Evolutionary conservation across 2,888 invertebrate species (phyloP).

Genomic region (Ecliptopera silaceata): DNA sequence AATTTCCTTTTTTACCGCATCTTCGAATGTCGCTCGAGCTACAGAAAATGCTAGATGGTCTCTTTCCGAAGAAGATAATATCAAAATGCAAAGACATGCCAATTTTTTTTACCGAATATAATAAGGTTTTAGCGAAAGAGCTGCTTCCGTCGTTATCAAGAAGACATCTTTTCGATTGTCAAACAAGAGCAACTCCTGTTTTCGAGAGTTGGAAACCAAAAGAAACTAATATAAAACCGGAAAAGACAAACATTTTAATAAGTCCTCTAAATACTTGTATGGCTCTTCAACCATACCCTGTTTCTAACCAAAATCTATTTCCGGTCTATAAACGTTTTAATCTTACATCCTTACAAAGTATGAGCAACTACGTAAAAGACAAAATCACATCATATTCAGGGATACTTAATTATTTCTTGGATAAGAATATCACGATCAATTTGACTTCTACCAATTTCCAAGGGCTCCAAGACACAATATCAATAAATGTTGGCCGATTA

Average conservation of each 20-base stretch:
- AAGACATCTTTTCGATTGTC: constrained; percentile 17
- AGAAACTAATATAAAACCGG: background rate
- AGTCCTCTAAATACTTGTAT: constrained; percentile 33
- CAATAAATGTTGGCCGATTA: constrained; percentile 18
- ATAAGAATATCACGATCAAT: constrained; percentile 19
- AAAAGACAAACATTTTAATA: background rate
- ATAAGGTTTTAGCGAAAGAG: constrained; percentile 15
- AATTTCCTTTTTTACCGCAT: constrained; percentile 22
- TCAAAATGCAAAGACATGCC: background rate
- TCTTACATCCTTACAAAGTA: constrained; percentile 25
- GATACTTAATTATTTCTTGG: constrained; percentile 9
- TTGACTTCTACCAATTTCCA: constrained; percentile 15
- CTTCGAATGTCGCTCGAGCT: constrained; percentile 31
- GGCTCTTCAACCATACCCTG: constrained; percentile 41
- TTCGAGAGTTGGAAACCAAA: background rate
- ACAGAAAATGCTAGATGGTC: constrained; percentile 35
- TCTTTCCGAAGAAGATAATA: background rate
- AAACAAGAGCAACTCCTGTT: background rate
- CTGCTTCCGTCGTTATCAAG: constrained; percentile 29
- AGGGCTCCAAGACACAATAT: constrained; percentile 12
- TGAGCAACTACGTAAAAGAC: constrained; percentile 19
- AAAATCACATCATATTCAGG: background rate
- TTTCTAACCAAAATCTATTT: constrained; percentile 23
- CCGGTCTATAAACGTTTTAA: constrained; percentile 21
- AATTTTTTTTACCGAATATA: constrained; percentile 1